Evolutionary conservation across 2,888 invertebrate species (phyloP).

Genomic region (Drosophila acutilabella): DNA sequence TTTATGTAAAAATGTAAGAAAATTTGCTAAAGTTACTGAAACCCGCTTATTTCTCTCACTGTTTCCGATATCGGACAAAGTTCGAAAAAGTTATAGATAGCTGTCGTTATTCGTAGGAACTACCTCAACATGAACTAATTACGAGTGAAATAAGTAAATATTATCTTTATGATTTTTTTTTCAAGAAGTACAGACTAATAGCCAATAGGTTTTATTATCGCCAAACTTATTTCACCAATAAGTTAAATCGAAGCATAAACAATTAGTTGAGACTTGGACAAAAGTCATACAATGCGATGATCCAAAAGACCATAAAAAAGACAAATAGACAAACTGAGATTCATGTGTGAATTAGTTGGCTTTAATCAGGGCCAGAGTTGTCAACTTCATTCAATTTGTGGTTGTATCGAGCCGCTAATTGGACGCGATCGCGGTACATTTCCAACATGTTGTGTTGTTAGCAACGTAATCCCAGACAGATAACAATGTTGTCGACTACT

Average conservation of each 20-base stretch:
- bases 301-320: background rate
- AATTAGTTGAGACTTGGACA: conserved; percentile 7
- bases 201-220: conserved; percentile 17
- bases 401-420: conserved; percentile 46
- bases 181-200: conserved; percentile 40
- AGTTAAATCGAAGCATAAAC: conserved; percentile 28
- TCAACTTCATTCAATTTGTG: conserved; percentile 24
- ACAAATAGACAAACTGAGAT: background rate
- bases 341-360: conserved; percentile 34
- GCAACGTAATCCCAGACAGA: conserved; percentile 56
- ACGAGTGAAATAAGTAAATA: conserved; percentile 12
- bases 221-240: conserved; percentile 43
- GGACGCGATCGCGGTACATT: conserved; percentile 39
- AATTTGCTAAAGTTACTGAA: background rate
- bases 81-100: conserved; percentile 16
- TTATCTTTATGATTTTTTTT: conserved; percentile 65
- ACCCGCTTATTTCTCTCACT: background rate
- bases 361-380: conserved; percentile 24
- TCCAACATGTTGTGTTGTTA: conserved; percentile 26
- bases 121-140: conserved; percentile 64
- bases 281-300: background rate
- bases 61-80: conserved; percentile 11
- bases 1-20: background rate
- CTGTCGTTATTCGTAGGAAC: conserved; percentile 24
- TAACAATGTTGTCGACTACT: conserved; percentile 43